phyloP scores from a whole-genome alignment of 2,888 invertebrate genomes.

The Aspidapion aeneum region DNA sequence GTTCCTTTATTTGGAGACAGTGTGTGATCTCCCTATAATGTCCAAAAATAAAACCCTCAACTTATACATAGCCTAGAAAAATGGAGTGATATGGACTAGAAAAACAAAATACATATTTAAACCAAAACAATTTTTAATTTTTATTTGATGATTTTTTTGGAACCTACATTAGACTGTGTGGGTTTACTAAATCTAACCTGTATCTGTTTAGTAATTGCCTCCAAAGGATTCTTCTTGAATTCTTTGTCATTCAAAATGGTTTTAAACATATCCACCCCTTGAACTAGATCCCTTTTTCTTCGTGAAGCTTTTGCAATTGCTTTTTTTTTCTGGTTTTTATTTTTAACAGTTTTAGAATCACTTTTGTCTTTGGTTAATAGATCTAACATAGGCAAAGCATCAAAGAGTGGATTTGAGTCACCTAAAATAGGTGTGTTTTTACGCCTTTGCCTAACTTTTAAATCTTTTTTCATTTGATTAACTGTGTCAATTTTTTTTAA shows the following conservation, averaged over 20 bases:
- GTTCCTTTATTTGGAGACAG: no score
- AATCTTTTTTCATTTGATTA: conserved; percentile 36
- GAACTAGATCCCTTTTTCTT: conserved; percentile 35
- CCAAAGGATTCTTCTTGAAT: conserved; percentile 36
- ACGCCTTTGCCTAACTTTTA: conserved; percentile 35
- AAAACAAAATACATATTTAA: no score
- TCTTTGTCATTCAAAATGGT: conserved; percentile 34
- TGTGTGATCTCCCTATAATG: no score
- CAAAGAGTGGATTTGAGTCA: conserved; percentile 39
- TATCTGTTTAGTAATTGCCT: conserved; percentile 34
- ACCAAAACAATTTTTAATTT: no score
- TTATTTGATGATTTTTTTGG: no score
- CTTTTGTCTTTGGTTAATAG: conserved; percentile 29
- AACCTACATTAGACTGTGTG: no score
- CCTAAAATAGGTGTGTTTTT: conserved; percentile 37
- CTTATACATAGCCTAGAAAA: no score
- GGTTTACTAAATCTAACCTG: conserved; percentile 29
- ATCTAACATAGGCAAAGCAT: conserved; percentile 42
- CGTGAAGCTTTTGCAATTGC: conserved; percentile 36
- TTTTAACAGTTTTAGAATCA: neutral
- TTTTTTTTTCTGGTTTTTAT: conserved; percentile 26
- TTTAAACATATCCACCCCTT: conserved; percentile 37
- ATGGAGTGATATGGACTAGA: no score
- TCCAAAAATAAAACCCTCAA: no score
- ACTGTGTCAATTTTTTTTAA: conserved; percentile 39